Percentiles rank a stretch among this genome's conserved stretches.
phyloP scores from a whole-genome alignment of 1,140 invertebrate genomes.

The Phenacoccus solenopsis region DNA sequence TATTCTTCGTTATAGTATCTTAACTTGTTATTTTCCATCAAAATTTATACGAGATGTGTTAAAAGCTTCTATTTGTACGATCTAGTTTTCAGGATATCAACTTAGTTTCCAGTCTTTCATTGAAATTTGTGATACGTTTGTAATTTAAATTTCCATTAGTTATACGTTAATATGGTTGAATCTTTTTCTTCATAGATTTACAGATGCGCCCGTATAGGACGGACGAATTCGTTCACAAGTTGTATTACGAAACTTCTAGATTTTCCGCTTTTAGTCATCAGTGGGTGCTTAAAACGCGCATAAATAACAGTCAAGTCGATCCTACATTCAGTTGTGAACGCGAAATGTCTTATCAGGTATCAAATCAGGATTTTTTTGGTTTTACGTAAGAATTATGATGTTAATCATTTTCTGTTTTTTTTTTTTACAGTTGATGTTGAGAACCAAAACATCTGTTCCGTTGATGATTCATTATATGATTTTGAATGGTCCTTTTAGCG shows the following conservation, averaged over 20 bases:
- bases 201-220: slow-evolving; percentile 90
- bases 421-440: slow-evolving; percentile 50
- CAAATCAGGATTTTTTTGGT: background rate
- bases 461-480: slow-evolving; percentile 69
- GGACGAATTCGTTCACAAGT: slow-evolving; percentile 85
- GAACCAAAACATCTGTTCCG: slow-evolving; percentile 55
- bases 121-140: too few relatives aligned
- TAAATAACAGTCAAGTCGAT: slow-evolving; percentile 82
- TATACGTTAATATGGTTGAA: too few relatives aligned
- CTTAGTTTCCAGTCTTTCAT: too few relatives aligned
- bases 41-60: too few relatives aligned
- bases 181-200: slow-evolving; percentile 72
- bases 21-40: background rate
- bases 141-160: too few relatives aligned
- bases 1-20: slow-evolving; percentile 6
- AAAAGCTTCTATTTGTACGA: too few relatives aligned
- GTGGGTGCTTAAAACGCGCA: slow-evolving; percentile 86
- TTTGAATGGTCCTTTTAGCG: slow-evolving; percentile 76
- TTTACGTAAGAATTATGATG: background rate
- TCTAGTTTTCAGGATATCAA: too few relatives aligned
- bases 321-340: slow-evolving; percentile 76
- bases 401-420: too few relatives aligned
- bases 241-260: slow-evolving; percentile 86
- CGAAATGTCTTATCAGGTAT: slow-evolving; percentile 75
- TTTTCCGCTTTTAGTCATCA: slow-evolving; percentile 87